Evolutionary conservation across 1,140 invertebrate species (phyloP).

Genomic region (Drosophila sulfurigaster): DNA sequence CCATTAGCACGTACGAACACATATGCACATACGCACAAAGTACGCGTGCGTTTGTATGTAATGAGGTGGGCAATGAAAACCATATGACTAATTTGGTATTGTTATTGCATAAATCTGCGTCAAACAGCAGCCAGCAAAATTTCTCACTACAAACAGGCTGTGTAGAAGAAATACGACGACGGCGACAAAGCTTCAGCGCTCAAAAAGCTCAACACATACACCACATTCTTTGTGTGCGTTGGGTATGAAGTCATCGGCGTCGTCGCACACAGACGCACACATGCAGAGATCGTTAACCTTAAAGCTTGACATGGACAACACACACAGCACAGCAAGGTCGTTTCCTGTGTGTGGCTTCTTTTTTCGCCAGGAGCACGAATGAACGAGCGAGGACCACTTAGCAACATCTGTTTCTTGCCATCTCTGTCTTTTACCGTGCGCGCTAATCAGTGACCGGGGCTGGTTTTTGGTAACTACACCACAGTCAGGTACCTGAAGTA

Average conservation of each 20-base stretch:
- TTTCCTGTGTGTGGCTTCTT: slow-evolving; percentile 52
- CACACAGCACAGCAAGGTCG: slow-evolving; percentile 75
- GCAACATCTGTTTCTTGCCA: slow-evolving; percentile 59
- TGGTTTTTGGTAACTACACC: slow-evolving; percentile 85
- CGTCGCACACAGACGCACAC: slow-evolving; percentile 44
- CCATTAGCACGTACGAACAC: slow-evolving; percentile 65
- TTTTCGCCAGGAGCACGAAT: slow-evolving; percentile 5
- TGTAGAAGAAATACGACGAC: slow-evolving; percentile 18
- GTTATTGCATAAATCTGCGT: slow-evolving; percentile 71
- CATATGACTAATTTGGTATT: slow-evolving; percentile 75
- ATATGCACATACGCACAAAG: background rate
- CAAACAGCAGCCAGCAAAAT: slow-evolving; percentile 16
- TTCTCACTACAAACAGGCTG: slow-evolving; percentile 29
- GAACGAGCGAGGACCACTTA: slow-evolving; percentile 16
- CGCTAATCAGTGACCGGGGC: slow-evolving; percentile 91
- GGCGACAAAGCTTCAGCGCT: slow-evolving; percentile 42
- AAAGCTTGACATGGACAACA: slow-evolving; percentile 65
- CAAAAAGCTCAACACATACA: slow-evolving; percentile 48
- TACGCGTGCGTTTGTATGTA: slow-evolving; percentile 6
- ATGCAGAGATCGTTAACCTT: slow-evolving; percentile 84
- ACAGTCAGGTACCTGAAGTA: slow-evolving; percentile 99
- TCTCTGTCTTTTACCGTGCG: slow-evolving; percentile 85
- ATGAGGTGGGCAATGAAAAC: slow-evolving; percentile 48
- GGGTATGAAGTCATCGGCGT: slow-evolving; percentile 78
- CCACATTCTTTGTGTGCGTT: slow-evolving; percentile 21